These are phyloP conservation scores for Epinotia demarniana DNA, from an alignment of 2,888 invertebrate genomes.

Conservation along the genomic window DNA sequence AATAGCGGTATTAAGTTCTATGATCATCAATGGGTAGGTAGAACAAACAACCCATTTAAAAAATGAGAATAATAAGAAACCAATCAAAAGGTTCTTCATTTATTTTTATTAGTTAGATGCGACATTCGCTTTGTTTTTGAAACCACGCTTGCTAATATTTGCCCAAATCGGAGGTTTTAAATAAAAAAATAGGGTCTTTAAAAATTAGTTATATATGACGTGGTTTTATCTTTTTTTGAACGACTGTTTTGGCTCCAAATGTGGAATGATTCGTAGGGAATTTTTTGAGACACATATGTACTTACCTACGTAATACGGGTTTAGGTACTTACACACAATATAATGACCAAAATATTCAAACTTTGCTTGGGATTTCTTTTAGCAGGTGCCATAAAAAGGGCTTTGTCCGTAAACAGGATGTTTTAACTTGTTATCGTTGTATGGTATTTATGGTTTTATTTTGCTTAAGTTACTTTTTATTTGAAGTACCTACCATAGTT, in stretches of 20 bases:
- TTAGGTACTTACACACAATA: background rate
- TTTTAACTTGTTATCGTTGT: constrained; percentile 5
- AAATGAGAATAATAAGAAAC: no score
- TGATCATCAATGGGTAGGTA: no score
- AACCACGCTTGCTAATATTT: no score
- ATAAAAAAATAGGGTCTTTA: no score
- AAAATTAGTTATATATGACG: no score
- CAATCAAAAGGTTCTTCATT: no score
- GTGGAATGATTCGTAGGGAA: background rate
- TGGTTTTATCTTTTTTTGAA: background rate
- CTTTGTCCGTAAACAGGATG: constrained; percentile 39
- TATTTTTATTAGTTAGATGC: no score
- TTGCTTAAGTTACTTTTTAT: background rate
- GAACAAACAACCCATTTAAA: no score
- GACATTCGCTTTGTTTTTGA: no score
- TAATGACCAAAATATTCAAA: constrained; percentile 2
- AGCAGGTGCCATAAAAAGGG: constrained; percentile 30
- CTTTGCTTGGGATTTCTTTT: constrained; percentile 17
- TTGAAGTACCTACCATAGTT: background rate
- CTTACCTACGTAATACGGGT: background rate
- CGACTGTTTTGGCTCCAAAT: background rate
- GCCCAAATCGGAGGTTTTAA: no score
- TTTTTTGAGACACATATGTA: background rate
- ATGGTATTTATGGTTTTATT: background rate
- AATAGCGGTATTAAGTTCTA: no score